Base-by-base conservation (phyloP, 2,113 vertebrate genomes). In the Caretta caretta region DNA sequence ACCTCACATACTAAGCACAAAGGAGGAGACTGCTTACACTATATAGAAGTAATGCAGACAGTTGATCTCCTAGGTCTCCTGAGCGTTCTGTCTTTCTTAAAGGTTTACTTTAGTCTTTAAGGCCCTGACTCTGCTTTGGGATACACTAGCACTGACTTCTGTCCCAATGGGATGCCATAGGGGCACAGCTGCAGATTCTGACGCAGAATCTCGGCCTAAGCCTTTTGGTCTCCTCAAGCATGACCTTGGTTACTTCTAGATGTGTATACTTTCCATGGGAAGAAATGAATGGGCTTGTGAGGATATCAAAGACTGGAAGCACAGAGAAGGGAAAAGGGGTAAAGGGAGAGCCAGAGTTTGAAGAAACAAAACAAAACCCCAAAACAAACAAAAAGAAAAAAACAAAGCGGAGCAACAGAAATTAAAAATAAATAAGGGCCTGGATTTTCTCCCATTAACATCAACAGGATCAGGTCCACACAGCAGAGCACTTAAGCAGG, bases 201-300 rank as follows among this genome's bases (percentile, higher is more conserved):
- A 38, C 2, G 90, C 51, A 0, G 20, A 91, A 62, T 78, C 79
- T 84, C 50, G 83, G 80, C 90, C 48, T 1, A 5, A 96, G 90
- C 65, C 46, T 35, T 94, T 90, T 80, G 24, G 83, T 80, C 91
- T 49, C 84, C 90, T 90, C 87, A 65, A 62, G 92, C 59, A 80
- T 56, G 95, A 27, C 31, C 35, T n/a, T 59, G 95, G 92, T 93
- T 51, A 95, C 90, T 57, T 96, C 95, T 95, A 85, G 91, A 90
- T 94, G 92, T 93, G 92, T 94, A 80, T 46, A 93, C 54, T 84
- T 90, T 96, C 97, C 91, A 96, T 87, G 88, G 93, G 94, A 95
- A 93, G 88, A 85, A 96, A 91, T 92, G 87, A 97, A 88, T 89
- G 83, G 65, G 57, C 79, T 80, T 76, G 88, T 16, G 85, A 94